phyloP scores from a whole-genome alignment of 35 echinoderm and acorn worm genomes.

The Holothuria glaberrima region DNA sequence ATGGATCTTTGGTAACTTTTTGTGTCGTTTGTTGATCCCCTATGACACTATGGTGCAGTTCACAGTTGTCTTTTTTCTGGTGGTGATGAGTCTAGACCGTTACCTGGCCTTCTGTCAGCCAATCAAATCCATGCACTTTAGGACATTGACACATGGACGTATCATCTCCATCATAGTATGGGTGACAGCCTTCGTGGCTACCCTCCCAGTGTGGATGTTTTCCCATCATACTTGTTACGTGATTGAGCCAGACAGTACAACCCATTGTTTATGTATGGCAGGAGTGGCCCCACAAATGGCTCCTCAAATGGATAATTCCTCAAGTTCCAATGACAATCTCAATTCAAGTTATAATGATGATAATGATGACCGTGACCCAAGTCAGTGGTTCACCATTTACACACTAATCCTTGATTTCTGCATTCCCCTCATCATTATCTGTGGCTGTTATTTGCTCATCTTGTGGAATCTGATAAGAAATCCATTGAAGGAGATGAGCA shows the following conservation, averaged over 20 bases:
- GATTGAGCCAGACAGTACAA: neutral
- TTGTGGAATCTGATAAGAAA: constrained; percentile 67
- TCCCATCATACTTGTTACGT: constrained; percentile 47
- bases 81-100: constrained; percentile 87
- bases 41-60: constrained; percentile 91
- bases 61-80: constrained; percentile 82
- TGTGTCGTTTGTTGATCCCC: constrained; percentile 79
- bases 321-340: neutral
- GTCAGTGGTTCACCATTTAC: constrained; percentile 82
- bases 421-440: constrained; percentile 76
- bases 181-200: constrained; percentile 59
- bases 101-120: constrained; percentile 91
- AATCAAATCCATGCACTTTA: constrained; percentile 85
- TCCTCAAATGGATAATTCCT: no score
- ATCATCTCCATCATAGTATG: constrained; percentile 71
- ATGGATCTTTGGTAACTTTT: constrained; percentile 83
- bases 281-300: constrained; percentile 17
- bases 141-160: constrained; percentile 73
- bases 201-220: constrained; percentile 86
- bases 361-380: no score
- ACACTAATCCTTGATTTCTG: constrained; percentile 77
- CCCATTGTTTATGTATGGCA: constrained; percentile 48
- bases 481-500: constrained; percentile 73
- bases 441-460: constrained; percentile 86
- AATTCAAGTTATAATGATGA: neutral